These are phyloP conservation scores for Sminthurides aquaticus DNA, from an alignment of 2,888 invertebrate genomes.

Conservation along the genomic window DNA sequence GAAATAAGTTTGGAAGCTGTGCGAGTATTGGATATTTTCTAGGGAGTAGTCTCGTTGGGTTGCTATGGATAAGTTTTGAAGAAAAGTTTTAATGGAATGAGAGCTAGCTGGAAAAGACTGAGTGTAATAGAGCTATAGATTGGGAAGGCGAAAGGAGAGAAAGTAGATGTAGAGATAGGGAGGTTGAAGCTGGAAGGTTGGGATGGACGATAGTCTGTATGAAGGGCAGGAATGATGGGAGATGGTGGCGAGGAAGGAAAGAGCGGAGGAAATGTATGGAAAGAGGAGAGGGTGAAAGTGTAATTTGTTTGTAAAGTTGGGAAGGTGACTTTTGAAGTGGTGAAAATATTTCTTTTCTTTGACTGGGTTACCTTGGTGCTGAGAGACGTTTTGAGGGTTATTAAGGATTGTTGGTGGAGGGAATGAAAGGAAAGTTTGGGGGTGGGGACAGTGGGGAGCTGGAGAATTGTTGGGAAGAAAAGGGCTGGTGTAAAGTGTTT, in stretches of 20 bases:
- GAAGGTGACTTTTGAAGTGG: neutral
- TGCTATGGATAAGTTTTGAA: no score
- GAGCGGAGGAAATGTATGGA: neutral
- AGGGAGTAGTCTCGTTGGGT: no score
- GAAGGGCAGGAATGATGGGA: neutral
- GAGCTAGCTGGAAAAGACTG: no score
- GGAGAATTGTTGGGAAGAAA: neutral
- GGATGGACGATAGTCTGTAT: no score
- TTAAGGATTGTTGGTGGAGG: neutral
- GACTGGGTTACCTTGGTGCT: neutral
- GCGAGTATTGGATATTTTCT: no score
- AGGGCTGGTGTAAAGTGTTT: neutral
- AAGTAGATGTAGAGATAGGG: neutral
- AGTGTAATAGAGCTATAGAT: no score
- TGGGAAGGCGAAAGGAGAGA: neutral
- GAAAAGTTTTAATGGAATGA: no score
- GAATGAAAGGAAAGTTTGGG: neutral
- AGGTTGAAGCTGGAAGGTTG: neutral
- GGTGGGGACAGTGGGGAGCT: no score
- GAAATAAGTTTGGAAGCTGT: no score
- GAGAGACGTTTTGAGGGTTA: neutral
- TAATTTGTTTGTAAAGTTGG: neutral
- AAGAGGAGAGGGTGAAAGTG: neutral
- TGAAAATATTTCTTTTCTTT: neutral
- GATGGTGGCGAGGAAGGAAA: neutral